Evolutionary conservation across 2,113 vertebrate genomes (phyloP).

Genomic region (Clarias macrocephalus): DNA sequence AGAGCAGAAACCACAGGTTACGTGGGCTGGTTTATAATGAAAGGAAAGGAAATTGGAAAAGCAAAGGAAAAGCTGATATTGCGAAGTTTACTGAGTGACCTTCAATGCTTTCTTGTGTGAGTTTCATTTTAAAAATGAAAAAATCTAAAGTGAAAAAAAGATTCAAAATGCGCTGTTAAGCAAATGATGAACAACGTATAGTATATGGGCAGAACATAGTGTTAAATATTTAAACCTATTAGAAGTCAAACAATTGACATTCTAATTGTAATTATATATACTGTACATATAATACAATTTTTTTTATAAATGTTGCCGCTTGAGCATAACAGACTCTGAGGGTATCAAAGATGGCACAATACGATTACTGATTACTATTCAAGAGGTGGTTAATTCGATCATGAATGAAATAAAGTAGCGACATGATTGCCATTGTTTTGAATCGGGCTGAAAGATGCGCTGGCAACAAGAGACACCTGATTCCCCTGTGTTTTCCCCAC

Average conservation of each 20-base stretch:
- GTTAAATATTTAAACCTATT: not conserved
- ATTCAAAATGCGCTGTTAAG: too few species aligned
- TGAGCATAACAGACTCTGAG: not conserved
- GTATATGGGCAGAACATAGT: too few species aligned
- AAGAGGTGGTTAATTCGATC: not conserved
- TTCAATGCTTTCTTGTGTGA: not conserved
- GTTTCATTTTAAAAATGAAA: not conserved
- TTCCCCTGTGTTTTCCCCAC: slow-evolving; percentile 33
- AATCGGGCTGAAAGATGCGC: slow-evolving; percentile 30
- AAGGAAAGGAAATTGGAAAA: not conserved
- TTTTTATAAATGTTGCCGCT: not conserved
- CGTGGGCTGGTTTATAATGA: slow-evolving; percentile 13
- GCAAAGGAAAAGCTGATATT: not conserved
- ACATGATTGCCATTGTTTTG: slow-evolving; percentile 21
- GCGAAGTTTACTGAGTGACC: not conserved
- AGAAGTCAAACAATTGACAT: not conserved
- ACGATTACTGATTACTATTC: not conserved
- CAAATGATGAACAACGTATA: not conserved
- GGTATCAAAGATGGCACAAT: not conserved
- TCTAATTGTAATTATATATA: too few species aligned
- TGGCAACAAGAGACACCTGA: slow-evolving; percentile 52
- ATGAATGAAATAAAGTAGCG: slow-evolving; percentile 1
- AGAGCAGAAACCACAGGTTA: slow-evolving; percentile 46
- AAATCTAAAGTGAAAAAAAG: slow-evolving; percentile 1
- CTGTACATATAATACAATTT: too few species aligned